A percentile compares a stretch with the other conserved stretches of the same genome.
Evolutionary conservation across 1,140 invertebrate genomes (phyloP).

Genomic region (Neotoxoptera formosana): DNA sequence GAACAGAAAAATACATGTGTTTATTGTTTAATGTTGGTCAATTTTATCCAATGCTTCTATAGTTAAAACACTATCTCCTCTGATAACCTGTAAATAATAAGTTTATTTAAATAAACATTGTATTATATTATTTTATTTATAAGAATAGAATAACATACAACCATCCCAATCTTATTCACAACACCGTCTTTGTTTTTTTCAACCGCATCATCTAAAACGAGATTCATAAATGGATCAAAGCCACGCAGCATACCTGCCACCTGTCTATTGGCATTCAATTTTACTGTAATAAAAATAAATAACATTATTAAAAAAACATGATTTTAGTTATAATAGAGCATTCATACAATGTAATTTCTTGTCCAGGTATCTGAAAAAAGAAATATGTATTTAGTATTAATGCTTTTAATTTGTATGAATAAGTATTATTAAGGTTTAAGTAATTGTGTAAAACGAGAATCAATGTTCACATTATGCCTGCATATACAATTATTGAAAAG

Average conservation of each 20-base stretch:
- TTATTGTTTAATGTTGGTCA: constrained; percentile 43
- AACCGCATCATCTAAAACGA: constrained; percentile 91
- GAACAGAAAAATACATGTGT: background rate
- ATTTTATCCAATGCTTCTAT: constrained; percentile 82
- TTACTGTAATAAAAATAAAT: constrained; percentile 70
- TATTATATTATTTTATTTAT: background rate
- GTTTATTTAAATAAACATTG: background rate
- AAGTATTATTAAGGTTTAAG: too few relatives aligned
- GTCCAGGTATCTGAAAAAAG: constrained; percentile 79
- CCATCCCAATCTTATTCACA: constrained; percentile 92
- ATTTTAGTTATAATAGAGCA: background rate
- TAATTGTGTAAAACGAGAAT: too few relatives aligned
- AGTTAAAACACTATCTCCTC: constrained; percentile 94
- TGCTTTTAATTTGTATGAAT: too few relatives aligned
- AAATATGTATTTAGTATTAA: background rate
- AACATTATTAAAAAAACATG: background rate
- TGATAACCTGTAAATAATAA: constrained; percentile 64
- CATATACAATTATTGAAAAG: too few relatives aligned
- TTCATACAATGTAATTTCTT: constrained; percentile 76
- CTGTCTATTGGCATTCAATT: constrained; percentile 90
- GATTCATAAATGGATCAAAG: constrained; percentile 99
- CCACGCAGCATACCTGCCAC: constrained; percentile 94
- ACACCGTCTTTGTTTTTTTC: constrained; percentile 91
- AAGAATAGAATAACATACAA: constrained; percentile 70
- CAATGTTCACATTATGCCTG: too few relatives aligned